These are phyloP conservation scores for Pheucticus melanocephalus DNA, from an alignment of 2,113 vertebrate genomes.

Conservation along the genomic window DNA sequence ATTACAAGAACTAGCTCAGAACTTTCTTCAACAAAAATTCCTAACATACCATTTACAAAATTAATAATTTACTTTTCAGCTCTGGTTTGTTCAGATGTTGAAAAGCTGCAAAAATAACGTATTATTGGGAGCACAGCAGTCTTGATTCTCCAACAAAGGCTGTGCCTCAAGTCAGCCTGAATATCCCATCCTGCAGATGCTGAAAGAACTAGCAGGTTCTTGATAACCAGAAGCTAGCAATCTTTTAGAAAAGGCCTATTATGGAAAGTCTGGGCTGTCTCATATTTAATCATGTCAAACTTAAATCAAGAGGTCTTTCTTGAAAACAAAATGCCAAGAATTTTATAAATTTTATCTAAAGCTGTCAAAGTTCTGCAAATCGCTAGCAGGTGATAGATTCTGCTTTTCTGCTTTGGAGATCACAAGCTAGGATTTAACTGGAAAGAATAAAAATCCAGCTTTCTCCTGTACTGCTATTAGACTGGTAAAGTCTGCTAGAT, in stretches of 20 bases:
- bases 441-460: not conserved
- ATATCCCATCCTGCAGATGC: not conserved
- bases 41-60: not conserved
- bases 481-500: not conserved
- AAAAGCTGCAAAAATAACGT: not conserved
- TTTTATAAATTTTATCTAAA: not conserved
- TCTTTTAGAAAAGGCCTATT: not conserved
- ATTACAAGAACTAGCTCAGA: not conserved
- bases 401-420: not conserved
- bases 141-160: not conserved
- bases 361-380: not conserved
- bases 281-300: not conserved
- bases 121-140: not conserved
- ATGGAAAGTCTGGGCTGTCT: not conserved
- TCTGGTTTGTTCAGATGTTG: not conserved
- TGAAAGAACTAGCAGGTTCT: not conserved
- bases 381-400: not conserved
- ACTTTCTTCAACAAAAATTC: not conserved
- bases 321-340: not conserved
- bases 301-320: not conserved
- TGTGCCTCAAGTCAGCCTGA: not conserved
- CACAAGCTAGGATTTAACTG: not conserved
- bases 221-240: not conserved
- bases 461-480: not conserved
- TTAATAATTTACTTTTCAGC: not conserved